These are phyloP conservation scores for Priocnemis perturbator DNA, from an alignment of 2,888 invertebrate genomes.

Conservation along the genomic window DNA sequence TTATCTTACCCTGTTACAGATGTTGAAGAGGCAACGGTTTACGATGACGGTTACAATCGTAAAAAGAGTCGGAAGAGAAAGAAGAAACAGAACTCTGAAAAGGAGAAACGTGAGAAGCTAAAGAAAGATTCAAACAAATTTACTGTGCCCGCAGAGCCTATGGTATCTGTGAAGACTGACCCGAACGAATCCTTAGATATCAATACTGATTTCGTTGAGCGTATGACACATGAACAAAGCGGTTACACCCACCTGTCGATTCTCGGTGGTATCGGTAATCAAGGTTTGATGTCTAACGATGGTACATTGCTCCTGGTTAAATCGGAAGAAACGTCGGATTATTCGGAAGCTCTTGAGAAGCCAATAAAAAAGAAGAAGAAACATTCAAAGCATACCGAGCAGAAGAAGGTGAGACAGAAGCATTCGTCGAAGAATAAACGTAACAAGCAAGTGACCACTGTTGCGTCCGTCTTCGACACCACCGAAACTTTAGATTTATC, in stretches of 20 bases:
- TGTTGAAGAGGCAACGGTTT: slow-evolving; percentile 77
- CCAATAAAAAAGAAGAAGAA: slow-evolving; percentile 61
- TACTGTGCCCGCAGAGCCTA: slow-evolving; percentile 13
- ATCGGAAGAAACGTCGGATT: slow-evolving; percentile 14
- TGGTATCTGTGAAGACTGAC: slow-evolving; percentile 36
- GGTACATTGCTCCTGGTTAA: background rate
- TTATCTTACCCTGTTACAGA: slow-evolving; percentile 64
- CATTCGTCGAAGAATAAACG: slow-evolving; percentile 30
- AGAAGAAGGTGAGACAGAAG: slow-evolving; percentile 41
- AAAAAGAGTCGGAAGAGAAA: slow-evolving; percentile 74
- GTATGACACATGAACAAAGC: background rate
- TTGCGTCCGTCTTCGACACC: slow-evolving; percentile 28
- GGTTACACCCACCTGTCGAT: background rate
- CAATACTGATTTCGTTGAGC: background rate
- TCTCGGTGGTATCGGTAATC: background rate
- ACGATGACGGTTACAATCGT: slow-evolving; percentile 78
- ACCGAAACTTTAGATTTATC: slow-evolving; percentile 64
- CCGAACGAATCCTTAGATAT: slow-evolving; percentile 23
- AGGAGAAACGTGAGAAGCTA: slow-evolving; percentile 56
- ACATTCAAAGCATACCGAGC: slow-evolving; percentile 36
- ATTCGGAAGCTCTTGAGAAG: slow-evolving; percentile 26
- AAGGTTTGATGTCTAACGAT: background rate
- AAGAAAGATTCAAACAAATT: slow-evolving; percentile 54
- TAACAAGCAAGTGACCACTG: slow-evolving; percentile 25
- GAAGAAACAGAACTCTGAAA: slow-evolving; percentile 57